Evolutionary conservation across 1,140 invertebrate genomes (phyloP), one percentile per base, ranked within the genome.

Genomic region (Micrasema longulum): DNA sequence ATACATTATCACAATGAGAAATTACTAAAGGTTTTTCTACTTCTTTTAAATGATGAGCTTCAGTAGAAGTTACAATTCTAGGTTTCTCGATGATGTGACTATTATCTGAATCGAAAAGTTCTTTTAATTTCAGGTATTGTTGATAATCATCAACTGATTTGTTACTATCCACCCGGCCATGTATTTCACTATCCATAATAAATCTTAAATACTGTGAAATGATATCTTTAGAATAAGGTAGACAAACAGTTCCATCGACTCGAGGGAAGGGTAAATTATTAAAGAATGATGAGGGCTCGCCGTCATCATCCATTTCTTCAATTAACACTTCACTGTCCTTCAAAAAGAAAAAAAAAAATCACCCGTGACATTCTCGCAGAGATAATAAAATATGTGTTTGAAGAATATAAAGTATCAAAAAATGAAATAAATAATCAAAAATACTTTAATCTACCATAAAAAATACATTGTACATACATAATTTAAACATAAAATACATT

Each of bases 281-380:
- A 35, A 69, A 69, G 69, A 80, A 71, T 80, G 79, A 82, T 77
- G 79, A 80, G 78, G 80, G 78, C 74, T 50, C 78, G 79, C 83
- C 79, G 76, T 82, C 78, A 77, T 83, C 83, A 57, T 81, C 80
- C 77, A 83, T 78, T 80, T 85, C 83, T 80, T 84, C 84, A 79
- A 83, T 82, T 80, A 82, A 80, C 57, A 84, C 80, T 80, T 84
- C 81, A 77, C 77, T 78, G 78, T 82, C 84, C 84, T 85, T 85
- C 82, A 85, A 85, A 84, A 80, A 83, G 81, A 85, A 84, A 80
- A 26, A 78, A 43, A 7, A 62, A 14, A 23, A 43, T 62, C 41
- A 41, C 43, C 38, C 16, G 6, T 14, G 10, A 62, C 57, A 14
- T 62, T n/a, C n/a, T n/a, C n/a, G n/a, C n/a, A n/a, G n/a, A n/a